Evolutionary conservation across 2,797 vertebrate genomes (phyloP).

Genomic region (Rhinella marina): DNA sequence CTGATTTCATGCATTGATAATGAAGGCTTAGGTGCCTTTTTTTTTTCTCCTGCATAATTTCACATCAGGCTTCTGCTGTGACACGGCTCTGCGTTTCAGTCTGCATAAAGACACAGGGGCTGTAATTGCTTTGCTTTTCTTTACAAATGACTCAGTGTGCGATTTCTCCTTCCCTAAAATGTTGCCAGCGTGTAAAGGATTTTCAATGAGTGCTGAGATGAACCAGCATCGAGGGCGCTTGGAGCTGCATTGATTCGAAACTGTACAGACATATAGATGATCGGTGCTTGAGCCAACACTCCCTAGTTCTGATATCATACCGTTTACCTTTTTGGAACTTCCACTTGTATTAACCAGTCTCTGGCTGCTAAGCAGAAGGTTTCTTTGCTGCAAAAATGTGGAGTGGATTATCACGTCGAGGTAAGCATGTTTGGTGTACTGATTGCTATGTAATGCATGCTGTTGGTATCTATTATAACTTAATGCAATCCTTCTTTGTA

Average conservation of each 20-base stretch:
- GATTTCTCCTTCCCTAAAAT: constrained; percentile 81
- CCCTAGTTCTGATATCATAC: constrained; percentile 71
- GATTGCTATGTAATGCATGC: constrained; percentile 6
- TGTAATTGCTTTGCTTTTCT: constrained; percentile 81
- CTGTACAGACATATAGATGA: constrained; percentile 76
- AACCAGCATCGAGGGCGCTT: constrained; percentile 77
- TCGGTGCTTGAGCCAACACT: constrained; percentile 72
- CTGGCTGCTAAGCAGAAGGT: constrained; percentile 65
- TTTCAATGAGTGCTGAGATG: constrained; percentile 81
- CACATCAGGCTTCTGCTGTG: constrained; percentile 76
- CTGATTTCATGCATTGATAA: constrained; percentile 82
- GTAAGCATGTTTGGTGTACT: constrained; percentile 71
- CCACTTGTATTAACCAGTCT: constrained; percentile 75
- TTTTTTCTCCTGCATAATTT: constrained; percentile 76
- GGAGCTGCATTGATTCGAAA: constrained; percentile 74
- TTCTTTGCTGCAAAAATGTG: constrained; percentile 79
- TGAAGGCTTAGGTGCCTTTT: constrained; percentile 77
- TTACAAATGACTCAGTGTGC: constrained; percentile 81
- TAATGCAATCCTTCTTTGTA: constrained; percentile 4
- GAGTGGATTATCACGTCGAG: constrained; percentile 83
- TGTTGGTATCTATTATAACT: constrained; percentile 19
- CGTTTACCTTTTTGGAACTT: constrained; percentile 76
- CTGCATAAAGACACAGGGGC: constrained; percentile 74
- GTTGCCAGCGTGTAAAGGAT: constrained; percentile 81
- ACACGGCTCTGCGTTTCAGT: constrained; percentile 73